A percentile compares a stretch with the other conserved stretches of the same genome.
Evolutionary conservation across 2,888 invertebrate species (phyloP).

Genomic region (Schizaphis graminum): DNA sequence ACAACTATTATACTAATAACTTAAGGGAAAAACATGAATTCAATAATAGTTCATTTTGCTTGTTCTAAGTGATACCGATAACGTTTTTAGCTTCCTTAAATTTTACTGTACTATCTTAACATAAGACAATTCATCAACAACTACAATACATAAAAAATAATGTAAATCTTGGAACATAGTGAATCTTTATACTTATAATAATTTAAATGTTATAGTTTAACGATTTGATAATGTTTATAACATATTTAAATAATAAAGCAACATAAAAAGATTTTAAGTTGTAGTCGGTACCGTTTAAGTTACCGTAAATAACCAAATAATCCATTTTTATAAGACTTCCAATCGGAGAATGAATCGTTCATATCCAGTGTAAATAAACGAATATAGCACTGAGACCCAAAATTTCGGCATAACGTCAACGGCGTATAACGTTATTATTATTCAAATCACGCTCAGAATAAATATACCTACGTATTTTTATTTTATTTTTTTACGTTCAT

Average conservation of each 20-base stretch:
- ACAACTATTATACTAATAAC: neutral
- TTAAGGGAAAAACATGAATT: neutral
- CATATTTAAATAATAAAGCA: neutral
- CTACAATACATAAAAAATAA: neutral
- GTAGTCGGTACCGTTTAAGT: neutral
- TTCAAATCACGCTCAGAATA: constrained; percentile 56
- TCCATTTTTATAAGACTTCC: neutral
- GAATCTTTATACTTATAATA: neutral
- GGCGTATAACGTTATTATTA: constrained; percentile 53
- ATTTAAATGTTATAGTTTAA: neutral
- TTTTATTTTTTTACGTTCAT: constrained; percentile 30
- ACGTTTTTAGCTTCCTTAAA: neutral
- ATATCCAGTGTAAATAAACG: constrained; percentile 24
- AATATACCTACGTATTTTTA: constrained; percentile 7
- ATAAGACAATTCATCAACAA: neutral
- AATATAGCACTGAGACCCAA: neutral
- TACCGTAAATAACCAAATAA: neutral
- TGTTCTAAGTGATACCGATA: neutral
- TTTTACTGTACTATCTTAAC: neutral
- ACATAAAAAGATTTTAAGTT: neutral
- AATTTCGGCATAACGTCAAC: constrained; percentile 33
- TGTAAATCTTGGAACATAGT: neutral
- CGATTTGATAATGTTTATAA: neutral
- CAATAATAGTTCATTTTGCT: neutral
- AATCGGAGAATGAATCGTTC: constrained; percentile 32